Evolutionary conservation across 2,113 vertebrate genomes (phyloP).

Genomic region (Alethe castanea): DNA sequence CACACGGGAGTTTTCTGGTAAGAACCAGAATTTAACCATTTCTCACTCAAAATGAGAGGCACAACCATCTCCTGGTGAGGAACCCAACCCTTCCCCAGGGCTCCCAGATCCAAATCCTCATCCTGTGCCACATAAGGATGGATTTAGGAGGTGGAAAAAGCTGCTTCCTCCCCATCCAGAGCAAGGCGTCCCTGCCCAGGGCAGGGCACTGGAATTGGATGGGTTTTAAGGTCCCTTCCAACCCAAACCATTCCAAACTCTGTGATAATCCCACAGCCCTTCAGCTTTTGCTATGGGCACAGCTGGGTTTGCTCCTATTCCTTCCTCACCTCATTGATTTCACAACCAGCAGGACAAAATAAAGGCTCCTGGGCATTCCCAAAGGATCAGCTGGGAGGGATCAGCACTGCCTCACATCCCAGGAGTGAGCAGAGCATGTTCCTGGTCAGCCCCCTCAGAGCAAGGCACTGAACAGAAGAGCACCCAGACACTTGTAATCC

Average conservation of each 20-base stretch:
- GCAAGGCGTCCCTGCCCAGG: background rate
- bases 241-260: background rate
- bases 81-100: too few relatives aligned
- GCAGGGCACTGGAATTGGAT: rapidly evolving
- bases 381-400: background rate
- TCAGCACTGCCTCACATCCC: background rate
- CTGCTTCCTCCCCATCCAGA: rapidly evolving
- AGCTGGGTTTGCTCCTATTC: background rate
- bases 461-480: rapidly evolving
- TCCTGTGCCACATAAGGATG: rapidly evolving
- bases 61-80: too few relatives aligned
- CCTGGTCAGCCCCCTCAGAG: rapidly evolving
- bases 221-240: background rate
- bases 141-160: background rate
- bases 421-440: rapidly evolving
- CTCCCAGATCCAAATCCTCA: background rate
- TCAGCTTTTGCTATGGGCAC: background rate
- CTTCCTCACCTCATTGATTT: rapidly evolving
- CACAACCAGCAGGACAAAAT: rapidly evolving
- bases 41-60: background rate
- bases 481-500: rapidly evolving
- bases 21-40: background rate
- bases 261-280: too few relatives aligned
- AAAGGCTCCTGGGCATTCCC: background rate
- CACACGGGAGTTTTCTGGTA: rapidly evolving